Conservation (phyloP, 2,797 vertebrate species). For the Cryptoprocta ferox region DNA sequence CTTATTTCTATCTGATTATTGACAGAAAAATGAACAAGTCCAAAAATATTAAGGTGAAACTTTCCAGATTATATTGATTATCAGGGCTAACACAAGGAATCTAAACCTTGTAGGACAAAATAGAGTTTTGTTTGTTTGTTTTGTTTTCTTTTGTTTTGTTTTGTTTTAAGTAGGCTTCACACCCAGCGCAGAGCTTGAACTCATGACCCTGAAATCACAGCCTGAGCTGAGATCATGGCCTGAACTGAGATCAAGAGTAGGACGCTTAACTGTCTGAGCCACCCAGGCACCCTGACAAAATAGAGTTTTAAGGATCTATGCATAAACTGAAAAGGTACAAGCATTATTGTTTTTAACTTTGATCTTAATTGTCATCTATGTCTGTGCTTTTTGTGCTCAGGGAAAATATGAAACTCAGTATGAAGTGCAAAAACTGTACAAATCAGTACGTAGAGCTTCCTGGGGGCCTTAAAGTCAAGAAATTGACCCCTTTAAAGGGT, state of each 20-base stretch:
- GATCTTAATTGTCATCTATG: neutral
- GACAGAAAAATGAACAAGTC: constrained; percentile 31
- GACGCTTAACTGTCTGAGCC: too few relatives aligned
- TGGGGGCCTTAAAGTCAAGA: neutral
- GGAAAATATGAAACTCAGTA: constrained; percentile 31
- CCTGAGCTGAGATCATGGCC: too few relatives aligned
- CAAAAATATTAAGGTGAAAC: constrained; percentile 33
- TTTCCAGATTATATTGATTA: constrained; percentile 51
- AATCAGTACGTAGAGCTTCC: neutral
- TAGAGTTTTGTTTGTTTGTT: neutral
- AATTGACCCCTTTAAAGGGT: neutral
- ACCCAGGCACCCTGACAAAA: neutral
- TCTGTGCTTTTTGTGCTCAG: neutral
- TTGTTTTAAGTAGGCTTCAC: too few relatives aligned
- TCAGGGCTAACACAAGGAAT: neutral
- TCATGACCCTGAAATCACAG: too few relatives aligned
- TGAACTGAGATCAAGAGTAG: too few relatives aligned
- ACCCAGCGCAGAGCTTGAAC: too few relatives aligned
- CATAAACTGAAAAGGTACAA: constrained; percentile 25
- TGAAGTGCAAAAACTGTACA: neutral
- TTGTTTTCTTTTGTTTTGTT: too few relatives aligned
- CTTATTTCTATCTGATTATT: constrained; percentile 62
- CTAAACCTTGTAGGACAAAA: neutral
- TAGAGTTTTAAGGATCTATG: neutral
- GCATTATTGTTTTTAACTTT: constrained; percentile 43